These are phyloP conservation scores for Anthopleura sola DNA, from an alignment of 64 coral and sea anemone genomes.

Conservation along the genomic window DNA sequence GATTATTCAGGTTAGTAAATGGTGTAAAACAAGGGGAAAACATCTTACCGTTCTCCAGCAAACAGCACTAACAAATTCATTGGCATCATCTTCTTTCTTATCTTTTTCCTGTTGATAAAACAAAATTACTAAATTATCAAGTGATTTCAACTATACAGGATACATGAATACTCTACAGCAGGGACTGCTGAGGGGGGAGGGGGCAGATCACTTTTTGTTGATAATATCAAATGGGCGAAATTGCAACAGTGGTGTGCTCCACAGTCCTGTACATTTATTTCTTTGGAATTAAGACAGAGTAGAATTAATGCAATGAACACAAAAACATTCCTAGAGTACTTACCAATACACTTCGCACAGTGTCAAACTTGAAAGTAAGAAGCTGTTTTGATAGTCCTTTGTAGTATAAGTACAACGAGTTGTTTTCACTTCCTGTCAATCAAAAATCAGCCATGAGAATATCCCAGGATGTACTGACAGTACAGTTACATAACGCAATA, in stretches of 20 bases:
- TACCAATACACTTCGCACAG: conserved; percentile 92
- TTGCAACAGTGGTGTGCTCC: no score
- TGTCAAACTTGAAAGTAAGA: conserved; percentile 95
- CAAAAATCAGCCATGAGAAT: not conserved
- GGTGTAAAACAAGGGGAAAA: not conserved
- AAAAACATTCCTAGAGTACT: not conserved
- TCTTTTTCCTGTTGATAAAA: conserved; percentile 80
- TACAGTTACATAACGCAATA: not conserved
- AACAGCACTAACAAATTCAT: conserved; percentile 98
- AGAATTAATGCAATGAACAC: no score
- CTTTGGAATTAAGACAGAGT: no score
- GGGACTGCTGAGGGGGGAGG: no score
- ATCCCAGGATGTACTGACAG: not conserved
- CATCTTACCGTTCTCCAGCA: conserved; percentile 96
- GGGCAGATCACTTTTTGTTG: no score
- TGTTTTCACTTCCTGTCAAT: conserved; percentile 91
- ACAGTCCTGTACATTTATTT: no score
- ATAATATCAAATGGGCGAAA: no score
- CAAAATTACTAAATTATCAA: not conserved
- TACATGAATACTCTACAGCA: no score
- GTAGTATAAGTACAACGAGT: conserved; percentile 97
- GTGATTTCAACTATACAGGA: no score
- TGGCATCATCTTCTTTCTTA: conserved; percentile 97
- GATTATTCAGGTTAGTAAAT: not conserved
- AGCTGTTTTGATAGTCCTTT: conserved; percentile 95